Base-by-base conservation (phyloP, 2,797 vertebrate species). In the Monodelphis domestica region DNA sequence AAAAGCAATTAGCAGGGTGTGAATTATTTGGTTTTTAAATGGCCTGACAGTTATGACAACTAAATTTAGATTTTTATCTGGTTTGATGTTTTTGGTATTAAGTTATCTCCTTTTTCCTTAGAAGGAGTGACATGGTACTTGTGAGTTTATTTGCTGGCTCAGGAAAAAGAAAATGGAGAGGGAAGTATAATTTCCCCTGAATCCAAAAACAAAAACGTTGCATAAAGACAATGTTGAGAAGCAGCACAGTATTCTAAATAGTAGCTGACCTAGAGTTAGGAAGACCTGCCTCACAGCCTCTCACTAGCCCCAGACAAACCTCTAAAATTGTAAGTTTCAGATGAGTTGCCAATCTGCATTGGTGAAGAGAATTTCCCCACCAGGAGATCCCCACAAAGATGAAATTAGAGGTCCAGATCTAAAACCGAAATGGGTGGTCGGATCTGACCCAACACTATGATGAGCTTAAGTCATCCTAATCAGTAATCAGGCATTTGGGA, bases 1-100 rank as follows among this genome's bases (percentile, higher is more conserved):
- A 98, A 98, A 98, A 98, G 97, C 97, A 98, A 98, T 98, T 98
- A 98, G 98, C 97, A 97, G 97, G 97, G 98, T 98, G 98, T 98
- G 98, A 98, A 97, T 98, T 98, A 98, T 98, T 98, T 98, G 45
- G 45, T 98, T 98, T 98, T 96, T 98, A 98, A 98, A 98, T 98
- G 95, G 95, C 96, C 97, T 98, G 98, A 97, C 98, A 98, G 97
- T 97, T 98, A 98, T 97, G 97, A 98, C 97, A 98, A 97, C 95
- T 97, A 97, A 97, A 94, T 97, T 95, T 98, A 97, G 95, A 97
- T 98, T 98, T 97, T 98, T 98, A 98, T 98, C 98, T 96, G 94
- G 95, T 97, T 98, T 96, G 95, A 97, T 97, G 93, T 98, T 94
- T 92, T 94, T 88, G 84, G 50, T 87, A 94, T 93, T 91, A 95